Evolutionary conservation across 1,140 invertebrate species (phyloP).

Genomic region (Drosophila orena): DNA sequence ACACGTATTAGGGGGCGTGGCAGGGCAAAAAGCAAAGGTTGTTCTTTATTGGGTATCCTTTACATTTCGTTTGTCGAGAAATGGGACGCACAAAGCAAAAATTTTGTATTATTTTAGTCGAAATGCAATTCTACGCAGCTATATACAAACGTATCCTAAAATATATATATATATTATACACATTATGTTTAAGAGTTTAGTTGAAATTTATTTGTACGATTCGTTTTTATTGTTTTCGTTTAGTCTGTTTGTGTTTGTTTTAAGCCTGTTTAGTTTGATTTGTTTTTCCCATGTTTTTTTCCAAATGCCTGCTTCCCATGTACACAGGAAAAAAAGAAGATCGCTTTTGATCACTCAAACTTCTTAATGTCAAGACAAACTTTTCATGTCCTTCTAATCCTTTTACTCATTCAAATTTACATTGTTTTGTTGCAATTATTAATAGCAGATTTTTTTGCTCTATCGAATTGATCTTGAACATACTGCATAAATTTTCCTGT

Average conservation of each 20-base stretch:
- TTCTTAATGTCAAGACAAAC: no score
- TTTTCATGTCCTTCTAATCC: background rate
- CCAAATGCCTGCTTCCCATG: slow-evolving; percentile 19
- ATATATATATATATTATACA: slow-evolving; percentile 24
- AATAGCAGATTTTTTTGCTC: background rate
- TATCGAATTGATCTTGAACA: background rate
- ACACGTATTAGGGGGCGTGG: slow-evolving; percentile 40
- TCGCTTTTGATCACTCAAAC: background rate
- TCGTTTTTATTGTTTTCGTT: slow-evolving; percentile 64
- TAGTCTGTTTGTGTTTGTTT: slow-evolving; percentile 54
- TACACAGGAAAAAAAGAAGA: slow-evolving; percentile 10
- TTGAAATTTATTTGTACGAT: slow-evolving; percentile 64
- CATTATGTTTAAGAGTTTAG: slow-evolving; percentile 55
- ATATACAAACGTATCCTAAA: slow-evolving; percentile 50
- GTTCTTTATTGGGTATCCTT: slow-evolving; percentile 16
- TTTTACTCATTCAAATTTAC: background rate
- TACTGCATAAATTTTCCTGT: background rate
- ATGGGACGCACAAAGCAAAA: slow-evolving; percentile 35
- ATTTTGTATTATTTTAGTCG: slow-evolving; percentile 48
- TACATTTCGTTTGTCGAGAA: slow-evolving; percentile 4
- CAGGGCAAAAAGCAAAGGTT: slow-evolving; percentile 43
- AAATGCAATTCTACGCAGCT: slow-evolving; percentile 41
- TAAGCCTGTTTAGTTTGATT: slow-evolving; percentile 45
- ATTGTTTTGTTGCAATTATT: background rate
- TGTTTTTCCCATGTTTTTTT: slow-evolving; percentile 27